Conservation (phyloP, 2,113 vertebrate genomes). For the Cyprinodon brontotheroides region DNA sequence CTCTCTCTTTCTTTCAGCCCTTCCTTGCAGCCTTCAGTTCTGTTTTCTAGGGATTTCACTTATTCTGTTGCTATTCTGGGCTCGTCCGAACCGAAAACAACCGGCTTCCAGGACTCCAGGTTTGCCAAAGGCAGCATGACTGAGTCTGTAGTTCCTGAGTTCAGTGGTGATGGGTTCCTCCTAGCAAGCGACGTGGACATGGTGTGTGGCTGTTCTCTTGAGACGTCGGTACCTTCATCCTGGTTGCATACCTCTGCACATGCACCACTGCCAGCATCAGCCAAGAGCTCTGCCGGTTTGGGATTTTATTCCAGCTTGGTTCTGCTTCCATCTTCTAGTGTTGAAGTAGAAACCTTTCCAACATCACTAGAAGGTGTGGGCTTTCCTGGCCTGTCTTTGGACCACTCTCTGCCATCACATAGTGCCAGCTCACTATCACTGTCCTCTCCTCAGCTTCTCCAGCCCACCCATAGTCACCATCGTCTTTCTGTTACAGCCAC, state of each 20-base stretch:
- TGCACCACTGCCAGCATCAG: constrained; percentile 49
- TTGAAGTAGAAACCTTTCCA: constrained; percentile 45
- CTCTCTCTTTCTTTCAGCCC: constrained; percentile 71
- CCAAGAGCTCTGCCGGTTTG: constrained; percentile 42
- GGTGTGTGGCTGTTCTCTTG: constrained; percentile 62
- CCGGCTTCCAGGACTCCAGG: constrained; percentile 48
- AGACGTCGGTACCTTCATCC: constrained; percentile 38
- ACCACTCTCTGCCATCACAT: constrained; percentile 60
- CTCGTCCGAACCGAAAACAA: constrained; percentile 79
- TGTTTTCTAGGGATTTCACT: constrained; percentile 80
- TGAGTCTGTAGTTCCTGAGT: constrained; percentile 57
- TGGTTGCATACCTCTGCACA: constrained; percentile 65
- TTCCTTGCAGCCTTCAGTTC: constrained; percentile 80
- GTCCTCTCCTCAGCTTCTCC: constrained; percentile 68
- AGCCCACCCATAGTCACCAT: constrained; percentile 67
- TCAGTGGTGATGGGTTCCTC: constrained; percentile 42
- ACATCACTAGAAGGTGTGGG: constrained; percentile 53
- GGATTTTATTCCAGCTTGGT: constrained; percentile 46
- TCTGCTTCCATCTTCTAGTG: constrained; percentile 69
- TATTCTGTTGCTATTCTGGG: constrained; percentile 70
- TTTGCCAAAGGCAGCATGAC: constrained; percentile 44
- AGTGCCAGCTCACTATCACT: constrained; percentile 41
- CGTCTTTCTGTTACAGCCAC: constrained; percentile 79
- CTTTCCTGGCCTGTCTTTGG: constrained; percentile 51
- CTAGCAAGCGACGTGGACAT: constrained; percentile 49